Evolutionary conservation across 2,797 vertebrate species (phyloP).

Genomic region (Bucorvus abyssinicus): DNA sequence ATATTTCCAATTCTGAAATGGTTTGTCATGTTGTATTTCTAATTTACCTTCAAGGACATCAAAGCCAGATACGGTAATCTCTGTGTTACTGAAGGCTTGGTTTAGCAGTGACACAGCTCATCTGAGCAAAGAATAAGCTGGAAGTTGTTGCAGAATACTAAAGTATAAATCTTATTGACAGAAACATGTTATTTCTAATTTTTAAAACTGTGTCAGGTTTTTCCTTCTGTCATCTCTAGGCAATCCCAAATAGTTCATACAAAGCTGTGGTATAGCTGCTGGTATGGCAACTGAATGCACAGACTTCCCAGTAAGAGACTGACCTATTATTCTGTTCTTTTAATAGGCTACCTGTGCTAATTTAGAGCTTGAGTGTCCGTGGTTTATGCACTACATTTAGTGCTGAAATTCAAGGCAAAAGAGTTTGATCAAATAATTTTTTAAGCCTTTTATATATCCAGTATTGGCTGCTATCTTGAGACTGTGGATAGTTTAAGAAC

Average conservation of each 20-base stretch:
- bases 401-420: background rate
- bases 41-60: background rate
- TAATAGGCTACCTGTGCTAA: background rate
- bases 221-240: background rate
- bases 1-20: constrained; percentile 12
- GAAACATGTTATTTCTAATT: background rate
- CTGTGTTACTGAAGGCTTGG: background rate
- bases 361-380: background rate
- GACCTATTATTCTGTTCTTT: background rate
- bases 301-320: background rate
- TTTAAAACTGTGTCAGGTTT: background rate
- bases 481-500: background rate
- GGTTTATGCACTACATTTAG: background rate
- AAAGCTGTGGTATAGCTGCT: background rate
- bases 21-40: constrained; percentile 4
- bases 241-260: background rate
- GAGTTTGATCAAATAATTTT: background rate
- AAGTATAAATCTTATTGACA: background rate
- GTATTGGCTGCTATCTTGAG: background rate
- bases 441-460: background rate
- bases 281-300: background rate
- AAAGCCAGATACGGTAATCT: background rate
- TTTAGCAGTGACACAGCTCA: background rate
- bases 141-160: background rate
- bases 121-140: background rate